A percentile compares a stretch with the other conserved stretches of the same genome.
These are phyloP conservation scores for Eulithis testata DNA, from an alignment of 2,888 invertebrate genomes.

Conservation along the genomic window DNA sequence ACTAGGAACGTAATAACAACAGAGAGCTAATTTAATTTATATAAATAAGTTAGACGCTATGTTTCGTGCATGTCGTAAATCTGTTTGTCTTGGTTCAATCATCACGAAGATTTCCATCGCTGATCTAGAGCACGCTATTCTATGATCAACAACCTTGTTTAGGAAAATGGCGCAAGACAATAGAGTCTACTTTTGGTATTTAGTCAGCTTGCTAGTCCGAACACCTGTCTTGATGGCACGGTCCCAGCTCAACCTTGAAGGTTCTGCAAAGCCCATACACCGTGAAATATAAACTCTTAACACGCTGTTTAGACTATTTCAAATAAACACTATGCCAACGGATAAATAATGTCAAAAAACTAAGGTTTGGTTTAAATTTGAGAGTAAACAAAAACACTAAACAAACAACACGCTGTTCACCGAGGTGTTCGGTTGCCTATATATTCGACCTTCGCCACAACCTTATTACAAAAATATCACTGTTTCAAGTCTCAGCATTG, in stretches of 20 bases:
- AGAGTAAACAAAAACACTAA: background rate
- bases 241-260: constrained; percentile 22
- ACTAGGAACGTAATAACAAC: no score
- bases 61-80: no score
- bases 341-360: constrained; percentile 11
- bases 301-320: constrained; percentile 20
- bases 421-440: no score
- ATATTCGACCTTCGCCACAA: no score
- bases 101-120: background rate
- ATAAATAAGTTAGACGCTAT: no score
- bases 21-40: no score
- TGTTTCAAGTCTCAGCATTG: background rate
- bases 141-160: constrained; percentile 7
- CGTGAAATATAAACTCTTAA: constrained; percentile 24
- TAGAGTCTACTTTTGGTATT: constrained; percentile 19
- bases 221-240: constrained; percentile 15
- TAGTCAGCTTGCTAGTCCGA: constrained; percentile 21
- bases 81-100: background rate
- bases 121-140: background rate
- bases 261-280: constrained; percentile 21
- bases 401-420: background rate
- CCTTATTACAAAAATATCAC: no score
- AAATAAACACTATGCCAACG: constrained; percentile 9
- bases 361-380: background rate
- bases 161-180: constrained; percentile 12